A percentile compares a stretch with the other conserved stretches of the same genome.
Evolutionary conservation across 2,797 vertebrate species (phyloP).

Genomic region (Chromobotia macracanthus): DNA sequence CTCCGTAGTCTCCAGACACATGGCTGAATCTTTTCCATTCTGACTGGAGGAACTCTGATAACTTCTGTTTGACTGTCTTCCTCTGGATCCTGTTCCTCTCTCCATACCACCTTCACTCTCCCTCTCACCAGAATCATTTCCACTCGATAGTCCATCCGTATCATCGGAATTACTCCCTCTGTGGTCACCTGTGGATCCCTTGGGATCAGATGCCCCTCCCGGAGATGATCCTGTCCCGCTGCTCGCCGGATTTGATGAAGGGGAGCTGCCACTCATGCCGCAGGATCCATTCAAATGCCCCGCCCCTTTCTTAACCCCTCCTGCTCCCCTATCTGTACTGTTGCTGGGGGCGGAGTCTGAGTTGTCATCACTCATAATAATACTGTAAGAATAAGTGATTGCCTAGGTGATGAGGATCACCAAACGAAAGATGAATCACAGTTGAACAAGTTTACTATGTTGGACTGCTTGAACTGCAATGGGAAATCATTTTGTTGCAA

Average conservation of each 20-base stretch:
- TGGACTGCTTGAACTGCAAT: slow-evolving; percentile 68
- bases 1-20: slow-evolving; percentile 86
- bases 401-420: slow-evolving; percentile 48
- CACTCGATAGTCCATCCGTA: slow-evolving; percentile 85
- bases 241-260: slow-evolving; percentile 48
- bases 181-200: slow-evolving; percentile 62
- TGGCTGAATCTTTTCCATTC: slow-evolving; percentile 88
- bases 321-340: slow-evolving; percentile 68
- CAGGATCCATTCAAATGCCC: slow-evolving; percentile 56
- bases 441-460: slow-evolving; percentile 64
- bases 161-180: slow-evolving; percentile 77
- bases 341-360: slow-evolving; percentile 72
- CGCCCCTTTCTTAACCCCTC: slow-evolving; percentile 62
- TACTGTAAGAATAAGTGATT: slow-evolving; percentile 65
- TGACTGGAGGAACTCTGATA: slow-evolving; percentile 83
- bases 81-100: slow-evolving; percentile 65
- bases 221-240: slow-evolving; percentile 67
- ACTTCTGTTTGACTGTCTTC: slow-evolving; percentile 80
- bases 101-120: slow-evolving; percentile 78
- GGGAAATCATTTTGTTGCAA: slow-evolving; percentile 53
- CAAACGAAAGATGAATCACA: slow-evolving; percentile 23
- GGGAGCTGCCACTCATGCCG: slow-evolving; percentile 44
- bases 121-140: slow-evolving; percentile 85
- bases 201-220: slow-evolving; percentile 61
- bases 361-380: slow-evolving; percentile 83